phyloP scores from a whole-genome alignment of 2,113 vertebrate species.

The Arothron firmamentum region DNA sequence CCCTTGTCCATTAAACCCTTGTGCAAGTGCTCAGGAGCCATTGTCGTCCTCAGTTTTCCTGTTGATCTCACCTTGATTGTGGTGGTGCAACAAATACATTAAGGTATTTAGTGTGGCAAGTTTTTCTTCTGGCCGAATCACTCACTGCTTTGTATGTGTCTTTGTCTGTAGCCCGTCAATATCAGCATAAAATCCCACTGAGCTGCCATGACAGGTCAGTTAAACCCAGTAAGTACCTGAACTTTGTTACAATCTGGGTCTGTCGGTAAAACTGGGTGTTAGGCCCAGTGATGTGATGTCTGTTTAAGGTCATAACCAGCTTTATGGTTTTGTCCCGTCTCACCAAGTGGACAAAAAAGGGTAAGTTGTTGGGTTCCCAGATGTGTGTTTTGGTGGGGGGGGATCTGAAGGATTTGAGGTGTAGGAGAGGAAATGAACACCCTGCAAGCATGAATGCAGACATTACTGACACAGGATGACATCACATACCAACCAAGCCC shows the following conservation, averaged over 20 bases:
- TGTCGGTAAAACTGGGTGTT: slow-evolving; percentile 32
- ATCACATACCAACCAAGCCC: no score
- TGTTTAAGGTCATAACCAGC: not conserved
- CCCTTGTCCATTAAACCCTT: no score
- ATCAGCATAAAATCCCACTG: slow-evolving; percentile 83
- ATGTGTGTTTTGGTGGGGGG: not conserved
- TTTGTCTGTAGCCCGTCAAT: slow-evolving; percentile 85
- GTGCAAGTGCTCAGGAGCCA: not conserved
- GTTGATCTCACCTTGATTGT: not conserved
- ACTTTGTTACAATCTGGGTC: slow-evolving; percentile 70
- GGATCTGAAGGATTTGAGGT: no score
- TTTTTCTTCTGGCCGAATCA: slow-evolving; percentile 37
- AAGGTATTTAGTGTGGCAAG: slow-evolving; percentile 9
- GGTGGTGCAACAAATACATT: not conserved
- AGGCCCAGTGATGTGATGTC: slow-evolving; percentile 7
- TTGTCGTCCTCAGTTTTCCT: not conserved
- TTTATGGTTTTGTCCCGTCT: not conserved
- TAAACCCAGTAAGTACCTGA: slow-evolving; percentile 93
- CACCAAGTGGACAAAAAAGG: not conserved
- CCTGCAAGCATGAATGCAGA: no score
- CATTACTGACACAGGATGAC: no score
- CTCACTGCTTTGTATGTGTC: slow-evolving; percentile 78
- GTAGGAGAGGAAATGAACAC: no score
- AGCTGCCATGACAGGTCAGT: slow-evolving; percentile 95
- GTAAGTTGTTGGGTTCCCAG: slow-evolving; percentile 20